A percentile compares a stretch with the other conserved stretches of the same genome.
These are phyloP conservation scores for Contarinia nasturtii DNA, from an alignment of 1,140 invertebrate species.

Conservation along the genomic window DNA sequence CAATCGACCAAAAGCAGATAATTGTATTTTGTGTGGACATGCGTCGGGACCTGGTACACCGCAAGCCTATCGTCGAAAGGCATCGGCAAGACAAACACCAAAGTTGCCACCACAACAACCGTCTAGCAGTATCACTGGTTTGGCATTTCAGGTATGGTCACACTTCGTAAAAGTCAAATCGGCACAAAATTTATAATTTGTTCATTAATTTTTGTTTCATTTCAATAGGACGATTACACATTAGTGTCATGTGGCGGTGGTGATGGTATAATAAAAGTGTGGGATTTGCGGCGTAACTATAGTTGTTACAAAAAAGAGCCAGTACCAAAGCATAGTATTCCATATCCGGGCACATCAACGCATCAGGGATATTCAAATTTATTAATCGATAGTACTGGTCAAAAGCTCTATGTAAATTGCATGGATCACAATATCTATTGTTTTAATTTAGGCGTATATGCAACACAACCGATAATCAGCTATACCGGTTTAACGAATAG, in stretches of 20 bases:
- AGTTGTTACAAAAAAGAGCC: constrained; percentile 45
- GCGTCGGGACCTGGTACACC: constrained; percentile 27
- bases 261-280: constrained; percentile 68
- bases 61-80: constrained; percentile 25
- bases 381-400: constrained; percentile 42
- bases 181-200: too few relatives aligned
- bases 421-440: constrained; percentile 72
- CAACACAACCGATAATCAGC: constrained; percentile 35
- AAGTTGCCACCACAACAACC: constrained; percentile 14
- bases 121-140: constrained; percentile 49
- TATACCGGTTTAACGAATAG: constrained; percentile 51
- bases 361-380: constrained; percentile 61
- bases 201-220: too few relatives aligned
- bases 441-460: constrained; percentile 57
- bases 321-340: constrained; percentile 45
- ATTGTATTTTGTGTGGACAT: constrained; percentile 39
- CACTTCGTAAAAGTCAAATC: too few relatives aligned
- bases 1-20: constrained; percentile 32
- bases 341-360: constrained; percentile 45
- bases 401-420: constrained; percentile 65
- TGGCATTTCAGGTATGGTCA: constrained; percentile 41
- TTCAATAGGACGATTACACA: constrained; percentile 42
- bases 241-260: constrained; percentile 64
- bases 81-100: constrained; percentile 19
- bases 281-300: constrained; percentile 73